Percentiles rank a stretch among this genome's conserved stretches.
These are phyloP conservation scores for Campylorhamphus procurvoides DNA, from an alignment of 2,113 vertebrate genomes.

Conservation along the genomic window DNA sequence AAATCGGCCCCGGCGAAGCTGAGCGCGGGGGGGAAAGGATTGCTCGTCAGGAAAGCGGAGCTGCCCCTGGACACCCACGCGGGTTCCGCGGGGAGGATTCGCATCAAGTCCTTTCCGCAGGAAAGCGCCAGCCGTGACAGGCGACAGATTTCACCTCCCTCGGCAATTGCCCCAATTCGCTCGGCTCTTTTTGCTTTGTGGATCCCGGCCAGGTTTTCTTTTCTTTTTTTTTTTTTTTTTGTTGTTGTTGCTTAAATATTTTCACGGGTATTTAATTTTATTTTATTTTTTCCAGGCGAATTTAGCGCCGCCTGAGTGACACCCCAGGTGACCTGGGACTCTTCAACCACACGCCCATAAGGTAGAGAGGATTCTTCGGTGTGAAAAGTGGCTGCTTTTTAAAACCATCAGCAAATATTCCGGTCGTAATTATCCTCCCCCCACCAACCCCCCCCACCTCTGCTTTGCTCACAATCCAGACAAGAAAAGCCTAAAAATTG, in stretches of 20 bases:
- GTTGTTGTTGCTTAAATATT: too few species aligned
- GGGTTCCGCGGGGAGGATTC: too few species aligned
- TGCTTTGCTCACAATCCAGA: neutral
- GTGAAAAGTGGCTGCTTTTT: neutral
- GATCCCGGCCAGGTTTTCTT: conserved; percentile 33
- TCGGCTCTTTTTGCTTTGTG: conserved; percentile 48
- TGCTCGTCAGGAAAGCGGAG: neutral
- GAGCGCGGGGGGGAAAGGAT: too few species aligned
- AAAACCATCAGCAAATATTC: neutral
- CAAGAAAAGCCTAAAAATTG: neutral
- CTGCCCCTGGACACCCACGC: too few species aligned
- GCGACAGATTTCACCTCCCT: conserved; percentile 36
- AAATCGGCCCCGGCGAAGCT: neutral
- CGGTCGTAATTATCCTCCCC: neutral
- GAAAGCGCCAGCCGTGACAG: too few species aligned
- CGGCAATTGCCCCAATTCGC: conserved; percentile 55
- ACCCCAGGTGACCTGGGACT: neutral
- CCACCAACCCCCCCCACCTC: fast-evolving
- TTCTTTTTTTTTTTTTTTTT: neutral
- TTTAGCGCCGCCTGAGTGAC: neutral
- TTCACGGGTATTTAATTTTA: too few species aligned
- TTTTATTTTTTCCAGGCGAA: too few species aligned
- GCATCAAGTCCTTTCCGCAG: too few species aligned
- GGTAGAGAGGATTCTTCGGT: neutral
- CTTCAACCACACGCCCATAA: neutral